Conservation (phyloP, 2,797 vertebrate species). For the Malacoctenus gilli region DNA sequence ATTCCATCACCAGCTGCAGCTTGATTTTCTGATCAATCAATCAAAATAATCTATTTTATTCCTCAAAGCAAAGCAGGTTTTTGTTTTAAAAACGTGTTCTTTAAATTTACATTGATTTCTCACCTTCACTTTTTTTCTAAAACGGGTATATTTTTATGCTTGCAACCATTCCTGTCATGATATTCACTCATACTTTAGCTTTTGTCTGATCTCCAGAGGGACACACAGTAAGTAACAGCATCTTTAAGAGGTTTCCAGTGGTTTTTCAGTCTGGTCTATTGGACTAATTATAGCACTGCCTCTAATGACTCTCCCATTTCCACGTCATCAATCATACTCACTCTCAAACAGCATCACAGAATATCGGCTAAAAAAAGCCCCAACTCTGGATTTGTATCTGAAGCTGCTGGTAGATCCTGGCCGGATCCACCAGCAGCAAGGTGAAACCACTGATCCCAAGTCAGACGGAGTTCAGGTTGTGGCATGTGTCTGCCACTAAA, state of each 20-base stretch:
- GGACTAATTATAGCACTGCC: slow-evolving; percentile 25
- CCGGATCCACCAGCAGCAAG: slow-evolving; percentile 8
- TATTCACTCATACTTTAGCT: background rate
- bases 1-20: too few species aligned
- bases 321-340: slow-evolving; percentile 10
- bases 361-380: slow-evolving; percentile 17
- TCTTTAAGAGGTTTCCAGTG: background rate
- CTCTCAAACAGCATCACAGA: slow-evolving; percentile 7
- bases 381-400: slow-evolving; percentile 26
- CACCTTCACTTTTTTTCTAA: background rate
- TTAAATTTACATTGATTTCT: too few species aligned
- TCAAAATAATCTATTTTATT: too few species aligned
- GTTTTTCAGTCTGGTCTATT: slow-evolving; percentile 22
- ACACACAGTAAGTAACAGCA: too few species aligned
- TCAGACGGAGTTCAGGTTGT: slow-evolving; percentile 21
- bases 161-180: background rate
- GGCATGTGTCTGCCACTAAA: slow-evolving; percentile 16
- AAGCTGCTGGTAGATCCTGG: slow-evolving; percentile 11
- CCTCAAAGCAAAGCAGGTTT: too few species aligned
- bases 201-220: background rate
- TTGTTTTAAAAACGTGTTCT: too few species aligned
- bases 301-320: slow-evolving; percentile 35
- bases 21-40: too few species aligned
- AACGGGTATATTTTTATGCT: too few species aligned
- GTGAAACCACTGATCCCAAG: slow-evolving; percentile 20